Evolutionary conservation across 2,888 invertebrate genomes (phyloP), one percentile per base, ranked within the genome.

Genomic region (Diaprepes abbreviatus): DNA sequence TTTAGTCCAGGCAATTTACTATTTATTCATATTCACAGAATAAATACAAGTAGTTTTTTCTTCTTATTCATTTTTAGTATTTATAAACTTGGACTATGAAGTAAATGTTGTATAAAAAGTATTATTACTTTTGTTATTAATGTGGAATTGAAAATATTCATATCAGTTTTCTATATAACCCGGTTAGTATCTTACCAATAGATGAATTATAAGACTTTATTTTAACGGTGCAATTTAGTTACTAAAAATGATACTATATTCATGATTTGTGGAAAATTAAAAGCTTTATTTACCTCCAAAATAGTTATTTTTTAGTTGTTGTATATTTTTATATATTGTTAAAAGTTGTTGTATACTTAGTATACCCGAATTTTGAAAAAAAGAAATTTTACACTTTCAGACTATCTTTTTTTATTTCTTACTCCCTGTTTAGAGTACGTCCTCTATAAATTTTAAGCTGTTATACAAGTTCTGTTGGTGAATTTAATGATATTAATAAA

Each of bases 141-240:
- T 52, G 17, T 59, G 63, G 69, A 69, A 69, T 64, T 64, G 69
- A 63, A 36, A 38, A 45, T 52, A 36, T 40, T 64, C 69, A 69
- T 64, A 69, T 69, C 69, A 64, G 55, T 62, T 69, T 33, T 65
- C 16, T 38, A 21, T 16, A 65, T 31, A 50, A 35, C 19, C 45
- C 45, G 14, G 48, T 60, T 55, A 35, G 45, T 28, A 48, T 7
- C 7, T 31, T 31, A 60, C 33, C 48, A 19, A 48, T 17, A 45
- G 36, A 12, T 55, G 55, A 55, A 36, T 38, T 16, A 14, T 19
- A 35, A 43, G 58, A 40, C 36, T 58, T 28, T 31, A 31, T n/a
- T 43, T 12, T 54, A 43, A 48, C 40, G 12, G 64, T 64, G 64
- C 64, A 64, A 64, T 64, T 40, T 45, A 48, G 10, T 60, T 48